Evolutionary conservation across 2,113 vertebrate species (phyloP), one percentile per base, ranked within the genome.

Genomic region (Chitala chitala): DNA sequence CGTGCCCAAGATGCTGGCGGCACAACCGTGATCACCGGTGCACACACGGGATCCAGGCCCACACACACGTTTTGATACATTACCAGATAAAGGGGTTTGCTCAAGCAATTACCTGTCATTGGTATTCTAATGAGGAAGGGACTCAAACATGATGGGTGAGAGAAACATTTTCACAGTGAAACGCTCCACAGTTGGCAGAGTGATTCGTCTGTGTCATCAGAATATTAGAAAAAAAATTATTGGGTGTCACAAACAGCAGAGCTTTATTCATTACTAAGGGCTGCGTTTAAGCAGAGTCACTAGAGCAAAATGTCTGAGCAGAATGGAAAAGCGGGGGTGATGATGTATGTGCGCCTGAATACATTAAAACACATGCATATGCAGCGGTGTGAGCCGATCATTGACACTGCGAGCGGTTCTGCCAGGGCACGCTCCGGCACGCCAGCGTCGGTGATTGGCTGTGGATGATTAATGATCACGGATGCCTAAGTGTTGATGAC

Each of bases 81-180:
- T 78, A 51, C 61, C 4, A 42, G 70, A 81, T 86, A 80, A 84
- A 78, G 40, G 51, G 82, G 84, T 84, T 80, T 84, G 79, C 76
- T 85, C 78, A 87, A 78, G 75, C 82, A 80, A 85, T 84, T 82
- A 78, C 82, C 80, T 82, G 80, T 86, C 78, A 80, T 81, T 75
- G 17, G 33, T 17, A 85, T 86, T 82, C 66, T 78, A 88, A 86
- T 85, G 79, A 75, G 75, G 56, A 66, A 68, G 78, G 82, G 86
- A 84, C 85, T 87, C 83, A 87, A 84, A 85, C 77, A 84, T 83
- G 83, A 87, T 85, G 85, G 88, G 86, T 82, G 84, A 86, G 83
- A 80, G 80, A 82, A 84, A 83, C 83, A 82, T 84, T 86, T 84
- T 72, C 75, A 82, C 0, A 40, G 85, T 68, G 78, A 88, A 86